phyloP scores from a whole-genome alignment of 2,797 vertebrate species.

The Chaetodon trifasciatus region DNA sequence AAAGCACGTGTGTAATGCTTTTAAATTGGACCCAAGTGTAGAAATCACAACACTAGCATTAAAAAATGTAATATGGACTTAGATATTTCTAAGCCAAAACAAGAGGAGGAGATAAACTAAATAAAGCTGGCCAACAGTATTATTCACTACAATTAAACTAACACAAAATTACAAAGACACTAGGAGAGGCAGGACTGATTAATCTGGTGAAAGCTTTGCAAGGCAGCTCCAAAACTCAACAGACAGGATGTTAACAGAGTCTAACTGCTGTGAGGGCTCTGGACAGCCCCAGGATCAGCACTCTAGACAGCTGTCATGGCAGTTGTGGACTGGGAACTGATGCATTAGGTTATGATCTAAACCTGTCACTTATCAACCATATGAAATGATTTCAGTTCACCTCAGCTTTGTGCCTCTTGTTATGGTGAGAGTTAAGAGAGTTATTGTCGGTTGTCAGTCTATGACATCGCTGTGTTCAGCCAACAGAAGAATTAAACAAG shows the following conservation, averaged over 20 bases:
- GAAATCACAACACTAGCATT: background rate
- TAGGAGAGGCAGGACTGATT: background rate
- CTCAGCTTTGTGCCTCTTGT: background rate
- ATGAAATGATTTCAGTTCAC: background rate
- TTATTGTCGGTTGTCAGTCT: background rate
- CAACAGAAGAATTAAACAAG: background rate
- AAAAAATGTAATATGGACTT: background rate
- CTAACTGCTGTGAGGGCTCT: slow-evolving; percentile 1
- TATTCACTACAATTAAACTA: background rate
- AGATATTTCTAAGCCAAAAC: background rate
- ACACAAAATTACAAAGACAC: background rate
- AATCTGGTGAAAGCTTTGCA: background rate
- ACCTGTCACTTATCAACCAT: background rate
- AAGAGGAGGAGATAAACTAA: background rate
- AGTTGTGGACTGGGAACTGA: background rate
- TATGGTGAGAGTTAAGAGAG: too few relatives aligned
- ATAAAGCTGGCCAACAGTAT: background rate
- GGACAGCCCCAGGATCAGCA: slow-evolving; percentile 11
- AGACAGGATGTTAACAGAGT: background rate
- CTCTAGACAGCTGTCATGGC: background rate
- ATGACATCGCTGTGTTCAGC: background rate
- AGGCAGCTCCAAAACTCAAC: background rate
- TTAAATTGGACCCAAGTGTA: background rate
- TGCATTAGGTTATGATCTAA: background rate
- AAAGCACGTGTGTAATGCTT: background rate